Evolutionary conservation across 2,888 invertebrate species (phyloP).

Genomic region (Lymantria monacha): DNA sequence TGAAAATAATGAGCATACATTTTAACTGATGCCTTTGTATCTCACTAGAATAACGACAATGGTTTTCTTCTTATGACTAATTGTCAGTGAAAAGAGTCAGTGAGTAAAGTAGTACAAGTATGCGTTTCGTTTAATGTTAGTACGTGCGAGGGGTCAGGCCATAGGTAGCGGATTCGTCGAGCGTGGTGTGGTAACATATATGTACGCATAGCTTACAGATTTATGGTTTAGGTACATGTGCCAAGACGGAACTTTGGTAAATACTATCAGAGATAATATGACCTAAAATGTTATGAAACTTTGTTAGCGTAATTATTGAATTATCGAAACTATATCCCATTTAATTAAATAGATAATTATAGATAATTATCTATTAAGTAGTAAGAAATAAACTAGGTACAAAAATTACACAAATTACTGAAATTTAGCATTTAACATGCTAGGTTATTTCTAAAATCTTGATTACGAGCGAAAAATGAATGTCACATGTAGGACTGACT

Average conservation of each 20-base stretch:
- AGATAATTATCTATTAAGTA: no score
- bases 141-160: constrained; percentile 4
- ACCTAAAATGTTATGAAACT: no score
- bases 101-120: constrained; percentile 23
- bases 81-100: constrained; percentile 17
- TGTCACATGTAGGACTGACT: no score
- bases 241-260: constrained; percentile 2
- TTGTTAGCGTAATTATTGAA: no score
- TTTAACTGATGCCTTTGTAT: constrained; percentile 16
- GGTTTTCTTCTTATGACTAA: constrained; percentile 19
- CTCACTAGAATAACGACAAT: constrained; percentile 11
- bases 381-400: no score
- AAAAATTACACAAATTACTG: no score
- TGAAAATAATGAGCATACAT: constrained; percentile 23
- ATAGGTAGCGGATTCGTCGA: constrained; percentile 1
- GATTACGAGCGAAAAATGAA: no score
- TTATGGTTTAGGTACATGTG: not conserved
- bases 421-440: no score
- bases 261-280: no score
- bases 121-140: constrained; percentile 6
- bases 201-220: not conserved
- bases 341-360: no score
- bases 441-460: no score
- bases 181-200: constrained; percentile 3
- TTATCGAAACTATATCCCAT: no score